A percentile compares a stretch with the other conserved stretches of the same genome.
Evolutionary conservation across 2,113 vertebrate species (phyloP).

Genomic region (Syngnathus typhle): DNA sequence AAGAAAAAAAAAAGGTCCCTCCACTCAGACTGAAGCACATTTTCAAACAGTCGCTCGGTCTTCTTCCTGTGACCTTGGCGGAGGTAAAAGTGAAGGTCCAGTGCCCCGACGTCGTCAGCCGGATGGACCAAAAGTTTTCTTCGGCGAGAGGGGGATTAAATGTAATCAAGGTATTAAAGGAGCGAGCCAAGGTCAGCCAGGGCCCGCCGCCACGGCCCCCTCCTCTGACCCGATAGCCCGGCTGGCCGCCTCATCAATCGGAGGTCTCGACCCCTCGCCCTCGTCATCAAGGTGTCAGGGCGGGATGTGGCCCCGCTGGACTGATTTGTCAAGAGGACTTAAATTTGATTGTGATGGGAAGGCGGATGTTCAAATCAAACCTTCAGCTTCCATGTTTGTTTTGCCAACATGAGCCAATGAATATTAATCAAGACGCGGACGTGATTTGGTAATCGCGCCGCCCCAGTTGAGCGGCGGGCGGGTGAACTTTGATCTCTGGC

Average conservation of each 20-base stretch:
- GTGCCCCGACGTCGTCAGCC: background rate
- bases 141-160: background rate
- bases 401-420: background rate
- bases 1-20: background rate
- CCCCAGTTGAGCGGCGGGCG: background rate
- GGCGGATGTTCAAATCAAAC: background rate
- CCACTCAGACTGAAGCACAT: background rate
- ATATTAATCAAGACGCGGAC: conserved; percentile 27
- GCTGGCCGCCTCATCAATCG: background rate
- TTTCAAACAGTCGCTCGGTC: background rate
- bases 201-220: background rate
- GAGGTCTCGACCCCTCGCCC: background rate
- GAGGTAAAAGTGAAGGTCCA: background rate
- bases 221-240: background rate
- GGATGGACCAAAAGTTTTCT: conserved; percentile 1
- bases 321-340: background rate
- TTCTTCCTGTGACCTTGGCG: background rate
- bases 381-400: background rate
- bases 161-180: background rate
- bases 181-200: background rate
- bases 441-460: conserved; percentile 12
- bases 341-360: background rate
- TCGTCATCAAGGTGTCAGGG: background rate
- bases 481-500: background rate
- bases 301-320: background rate